Percentiles rank a stretch among this genome's conserved stretches.
These are phyloP conservation scores for Antennarius striatus DNA, from an alignment of 2,113 vertebrate genomes.

Conservation along the genomic window DNA sequence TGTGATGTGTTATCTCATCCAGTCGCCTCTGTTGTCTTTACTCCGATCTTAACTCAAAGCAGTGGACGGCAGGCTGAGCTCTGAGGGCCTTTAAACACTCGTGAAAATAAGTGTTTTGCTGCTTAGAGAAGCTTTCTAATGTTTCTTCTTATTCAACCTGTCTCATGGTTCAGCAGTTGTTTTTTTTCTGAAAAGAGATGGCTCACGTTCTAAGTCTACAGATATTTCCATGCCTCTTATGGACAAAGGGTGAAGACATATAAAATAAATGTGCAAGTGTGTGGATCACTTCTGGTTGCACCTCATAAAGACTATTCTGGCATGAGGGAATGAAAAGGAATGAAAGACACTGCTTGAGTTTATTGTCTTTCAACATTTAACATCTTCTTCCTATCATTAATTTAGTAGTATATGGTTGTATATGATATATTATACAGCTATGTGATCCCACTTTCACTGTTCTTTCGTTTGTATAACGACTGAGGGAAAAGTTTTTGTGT, in stretches of 20 bases:
- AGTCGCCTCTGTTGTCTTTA: slow-evolving; percentile 58
- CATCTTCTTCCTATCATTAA: background rate
- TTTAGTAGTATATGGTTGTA: too few species aligned
- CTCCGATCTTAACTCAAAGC: slow-evolving; percentile 35
- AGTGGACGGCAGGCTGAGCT: background rate
- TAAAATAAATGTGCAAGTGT: background rate
- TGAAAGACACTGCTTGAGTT: background rate
- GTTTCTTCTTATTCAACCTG: too few species aligned
- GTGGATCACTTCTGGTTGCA: background rate
- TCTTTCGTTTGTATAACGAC: too few species aligned
- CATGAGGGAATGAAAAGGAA: background rate
- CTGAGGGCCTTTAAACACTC: too few species aligned
- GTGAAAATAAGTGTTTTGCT: too few species aligned
- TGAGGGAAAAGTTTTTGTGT: too few species aligned
- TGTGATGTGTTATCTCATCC: slow-evolving; percentile 60
- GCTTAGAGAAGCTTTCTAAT: too few species aligned
- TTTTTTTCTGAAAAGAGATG: background rate
- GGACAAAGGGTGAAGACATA: background rate
- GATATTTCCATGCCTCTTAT: background rate
- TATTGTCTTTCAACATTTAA: too few species aligned
- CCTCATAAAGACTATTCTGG: background rate
- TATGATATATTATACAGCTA: too few species aligned
- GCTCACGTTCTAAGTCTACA: background rate
- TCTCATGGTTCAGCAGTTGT: too few species aligned
- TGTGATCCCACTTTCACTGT: too few species aligned